Evolutionary conservation across 1,140 invertebrate genomes (phyloP), one percentile per base, ranked within the genome.

Genomic region (Drosophila lini): DNA sequence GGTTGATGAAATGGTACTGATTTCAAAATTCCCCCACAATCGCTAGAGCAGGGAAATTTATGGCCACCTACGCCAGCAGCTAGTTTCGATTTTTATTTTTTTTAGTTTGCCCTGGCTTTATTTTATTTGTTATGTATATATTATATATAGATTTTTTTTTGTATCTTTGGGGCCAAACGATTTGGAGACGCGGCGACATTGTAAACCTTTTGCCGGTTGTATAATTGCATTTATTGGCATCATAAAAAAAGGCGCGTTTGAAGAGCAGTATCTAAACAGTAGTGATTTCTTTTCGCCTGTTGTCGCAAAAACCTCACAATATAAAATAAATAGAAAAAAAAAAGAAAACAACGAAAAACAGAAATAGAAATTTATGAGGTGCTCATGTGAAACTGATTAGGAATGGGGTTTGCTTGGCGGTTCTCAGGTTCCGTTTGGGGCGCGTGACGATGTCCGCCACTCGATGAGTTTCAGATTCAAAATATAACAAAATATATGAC

Each of bases 261-360:
- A 85, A 86, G 82, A 86, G 74, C 78, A 85, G 80, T 88, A 88
- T 88, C 83, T 88, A 88, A 83, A 88, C 84, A 89, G 83, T 89
- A 89, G 83, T 88, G 83, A 88, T 88, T 88, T 88, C 68, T 71
- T 79, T 77, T 80, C 57, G 70, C 47, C 84, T 61, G 69, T 74
- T 59, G 67, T 70, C 67, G 67, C 67, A 70, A 67, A 55, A 67
- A 69, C n/a, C 9, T 28, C 28, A 32, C 4, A 13, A 42, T 22
- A 19, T 25, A 40, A 41, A 60, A 59, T 15, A 60, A 42, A 69
- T 38, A 55, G 34, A 32, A 47, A 53, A 58, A 71, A 56, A 48
- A 10, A 31, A 1, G 3, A 28, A 50, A 48, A 22, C 48, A 15
- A 16, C 25, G 11, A 47, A 32, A 42, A 50, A 71, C 69, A 74